phyloP scores from a whole-genome alignment of 2,797 vertebrate species.

The Dicrostonyx torquatus region DNA sequence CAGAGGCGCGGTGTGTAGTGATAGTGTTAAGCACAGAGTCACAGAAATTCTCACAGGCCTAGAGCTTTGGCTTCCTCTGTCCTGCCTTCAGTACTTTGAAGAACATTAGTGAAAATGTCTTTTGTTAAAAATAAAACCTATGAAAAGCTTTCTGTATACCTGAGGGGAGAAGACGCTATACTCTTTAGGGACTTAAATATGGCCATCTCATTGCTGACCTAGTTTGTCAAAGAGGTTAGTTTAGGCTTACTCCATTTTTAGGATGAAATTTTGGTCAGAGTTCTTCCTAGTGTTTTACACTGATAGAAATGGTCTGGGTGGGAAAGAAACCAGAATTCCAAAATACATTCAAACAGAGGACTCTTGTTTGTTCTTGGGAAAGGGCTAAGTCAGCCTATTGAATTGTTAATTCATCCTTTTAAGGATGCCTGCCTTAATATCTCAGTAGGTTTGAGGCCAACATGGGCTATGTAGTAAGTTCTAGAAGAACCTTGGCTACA shows the following conservation, averaged over 20 bases:
- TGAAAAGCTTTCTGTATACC: background rate
- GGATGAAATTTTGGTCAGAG: background rate
- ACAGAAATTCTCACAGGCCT: background rate
- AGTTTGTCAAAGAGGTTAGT: background rate
- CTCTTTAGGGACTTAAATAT: background rate
- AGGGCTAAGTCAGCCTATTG: background rate
- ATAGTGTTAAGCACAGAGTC: conserved; percentile 9
- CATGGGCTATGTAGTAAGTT: background rate
- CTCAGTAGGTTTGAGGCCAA: background rate
- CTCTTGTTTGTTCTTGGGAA: conserved; percentile 1
- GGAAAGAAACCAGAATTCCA: conserved; percentile 23
- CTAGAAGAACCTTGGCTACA: background rate
- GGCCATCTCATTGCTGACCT: background rate
- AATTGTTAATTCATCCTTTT: background rate
- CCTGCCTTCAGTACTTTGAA: background rate
- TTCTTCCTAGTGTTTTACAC: background rate
- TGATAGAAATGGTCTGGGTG: background rate
- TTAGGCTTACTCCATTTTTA: conserved; percentile 30
- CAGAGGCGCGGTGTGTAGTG: background rate
- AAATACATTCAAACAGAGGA: background rate
- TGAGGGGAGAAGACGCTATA: background rate
- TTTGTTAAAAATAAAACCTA: conserved; percentile 34
- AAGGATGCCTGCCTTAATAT: background rate
- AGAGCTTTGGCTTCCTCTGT: background rate
- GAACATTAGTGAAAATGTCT: background rate